phyloP scores from a whole-genome alignment of 1,140 invertebrate genomes.

The Drosophila repletoides region DNA sequence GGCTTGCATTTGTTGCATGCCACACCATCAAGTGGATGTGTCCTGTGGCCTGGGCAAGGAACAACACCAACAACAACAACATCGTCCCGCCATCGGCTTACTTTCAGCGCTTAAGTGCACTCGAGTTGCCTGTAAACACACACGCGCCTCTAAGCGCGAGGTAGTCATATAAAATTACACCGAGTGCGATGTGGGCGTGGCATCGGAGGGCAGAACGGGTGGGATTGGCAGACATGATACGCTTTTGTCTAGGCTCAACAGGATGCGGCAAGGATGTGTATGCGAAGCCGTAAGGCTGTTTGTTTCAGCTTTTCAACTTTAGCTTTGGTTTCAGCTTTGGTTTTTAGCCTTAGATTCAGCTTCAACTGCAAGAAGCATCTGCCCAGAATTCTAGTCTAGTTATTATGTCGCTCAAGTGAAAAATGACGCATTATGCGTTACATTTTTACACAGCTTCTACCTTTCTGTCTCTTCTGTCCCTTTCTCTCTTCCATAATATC shows the following conservation, averaged over 20 bases:
- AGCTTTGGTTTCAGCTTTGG: constrained; percentile 12
- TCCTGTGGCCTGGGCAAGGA: neutral
- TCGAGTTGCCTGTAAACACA: constrained; percentile 74
- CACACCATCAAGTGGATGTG: constrained; percentile 19
- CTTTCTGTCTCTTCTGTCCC: too few species aligned
- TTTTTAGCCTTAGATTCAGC: neutral
- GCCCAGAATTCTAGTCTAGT: constrained; percentile 26
- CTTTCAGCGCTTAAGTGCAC: constrained; percentile 70
- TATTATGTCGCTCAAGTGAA: constrained; percentile 68
- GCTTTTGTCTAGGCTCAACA: constrained; percentile 63
- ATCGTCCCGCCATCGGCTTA: constrained; percentile 38
- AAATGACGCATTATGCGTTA: constrained; percentile 71
- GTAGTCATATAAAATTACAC: constrained; percentile 37
- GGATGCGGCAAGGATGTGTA: constrained; percentile 19
- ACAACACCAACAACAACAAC: constrained; percentile 2
- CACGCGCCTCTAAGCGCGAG: constrained; percentile 44
- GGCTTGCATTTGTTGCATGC: constrained; percentile 43
- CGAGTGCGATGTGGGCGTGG: constrained; percentile 18
- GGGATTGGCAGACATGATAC: constrained; percentile 59
- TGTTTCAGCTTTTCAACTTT: constrained; percentile 36
- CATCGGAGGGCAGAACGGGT: neutral
- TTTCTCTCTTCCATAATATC: neutral
- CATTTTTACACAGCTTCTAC: constrained; percentile 32
- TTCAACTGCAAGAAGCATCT: constrained; percentile 16
- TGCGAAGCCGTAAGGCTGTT: constrained; percentile 15